Conservation (phyloP, 1,140 invertebrate species). For the Caligus rogercresseyi region DNA sequence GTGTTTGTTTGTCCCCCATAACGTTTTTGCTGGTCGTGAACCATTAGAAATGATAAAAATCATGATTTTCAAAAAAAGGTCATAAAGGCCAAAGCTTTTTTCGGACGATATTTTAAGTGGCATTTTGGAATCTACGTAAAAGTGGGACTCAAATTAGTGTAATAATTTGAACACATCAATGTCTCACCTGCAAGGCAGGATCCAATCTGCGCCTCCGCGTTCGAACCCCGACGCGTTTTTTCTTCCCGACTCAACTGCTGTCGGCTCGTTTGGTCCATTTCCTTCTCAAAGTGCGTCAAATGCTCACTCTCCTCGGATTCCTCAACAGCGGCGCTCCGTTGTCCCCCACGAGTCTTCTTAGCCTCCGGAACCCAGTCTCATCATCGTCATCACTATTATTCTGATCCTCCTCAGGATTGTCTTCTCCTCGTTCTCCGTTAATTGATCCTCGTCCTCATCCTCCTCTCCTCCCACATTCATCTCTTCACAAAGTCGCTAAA, state of each 20-base stretch:
- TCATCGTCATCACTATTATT: neutral
- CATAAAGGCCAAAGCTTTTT: no score
- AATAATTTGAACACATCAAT: neutral
- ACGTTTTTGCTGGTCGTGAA: no score
- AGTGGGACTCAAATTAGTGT: no score
- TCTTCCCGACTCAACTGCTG: constrained; percentile 6
- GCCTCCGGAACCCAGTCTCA: neutral
- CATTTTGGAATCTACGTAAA: no score
- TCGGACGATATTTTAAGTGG: no score
- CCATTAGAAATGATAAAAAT: no score
- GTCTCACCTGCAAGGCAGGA: constrained; percentile 8
- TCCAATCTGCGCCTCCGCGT: constrained; percentile 2
- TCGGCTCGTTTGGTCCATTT: neutral
- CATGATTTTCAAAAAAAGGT: no score
- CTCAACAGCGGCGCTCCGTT: no score
- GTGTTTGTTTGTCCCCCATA: no score
- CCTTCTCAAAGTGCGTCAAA: neutral
- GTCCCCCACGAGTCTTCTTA: neutral
- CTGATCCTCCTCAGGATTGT: neutral
- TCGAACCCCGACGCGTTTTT: neutral
- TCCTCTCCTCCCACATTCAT: neutral
- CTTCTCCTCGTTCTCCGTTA: neutral
- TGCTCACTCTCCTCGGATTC: neutral
- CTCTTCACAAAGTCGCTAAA: constrained; percentile 7
- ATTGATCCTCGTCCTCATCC: neutral